Evolutionary conservation across 92 coral and sea anemone genomes (phyloP).

Genomic region (Porites rus): DNA sequence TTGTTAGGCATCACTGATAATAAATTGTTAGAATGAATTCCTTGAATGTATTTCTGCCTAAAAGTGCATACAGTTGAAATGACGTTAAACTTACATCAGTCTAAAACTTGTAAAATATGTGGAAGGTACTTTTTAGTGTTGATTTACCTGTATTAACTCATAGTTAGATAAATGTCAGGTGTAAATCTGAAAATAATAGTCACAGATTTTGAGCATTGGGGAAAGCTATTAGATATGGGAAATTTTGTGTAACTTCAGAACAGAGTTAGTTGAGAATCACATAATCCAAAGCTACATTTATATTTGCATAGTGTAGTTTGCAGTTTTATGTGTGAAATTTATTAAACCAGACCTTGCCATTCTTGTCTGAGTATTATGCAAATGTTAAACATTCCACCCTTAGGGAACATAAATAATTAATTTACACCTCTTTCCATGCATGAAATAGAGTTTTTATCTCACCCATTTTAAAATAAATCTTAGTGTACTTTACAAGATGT

Average conservation of each 20-base stretch:
- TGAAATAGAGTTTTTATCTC: not conserved
- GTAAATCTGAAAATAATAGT: too few relatives aligned
- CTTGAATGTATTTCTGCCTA: not conserved
- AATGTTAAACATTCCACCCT: conserved; percentile 32
- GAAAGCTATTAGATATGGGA: not conserved
- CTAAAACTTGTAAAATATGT: too few relatives aligned
- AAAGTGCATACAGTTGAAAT: not conserved
- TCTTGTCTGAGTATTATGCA: conserved; percentile 80
- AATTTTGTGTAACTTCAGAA: not conserved
- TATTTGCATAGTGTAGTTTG: not conserved
- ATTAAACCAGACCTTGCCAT: conserved; percentile 27
- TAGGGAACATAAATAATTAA: conserved; percentile 38
- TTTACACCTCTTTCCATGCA: not conserved
- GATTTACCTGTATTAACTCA: too few relatives aligned
- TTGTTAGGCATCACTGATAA: not conserved
- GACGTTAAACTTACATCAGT: not conserved
- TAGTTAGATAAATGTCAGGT: too few relatives aligned
- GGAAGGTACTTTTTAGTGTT: too few relatives aligned
- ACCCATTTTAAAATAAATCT: not conserved
- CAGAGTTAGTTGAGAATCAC: not conserved
- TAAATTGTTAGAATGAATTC: conserved; percentile 1
- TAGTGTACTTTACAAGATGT: not conserved
- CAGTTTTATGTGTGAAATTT: not conserved
- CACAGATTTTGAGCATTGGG: not conserved
- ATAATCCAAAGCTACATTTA: not conserved